Evolutionary conservation across 2,888 invertebrate genomes (phyloP).

Genomic region (Heliconius ethilla): DNA sequence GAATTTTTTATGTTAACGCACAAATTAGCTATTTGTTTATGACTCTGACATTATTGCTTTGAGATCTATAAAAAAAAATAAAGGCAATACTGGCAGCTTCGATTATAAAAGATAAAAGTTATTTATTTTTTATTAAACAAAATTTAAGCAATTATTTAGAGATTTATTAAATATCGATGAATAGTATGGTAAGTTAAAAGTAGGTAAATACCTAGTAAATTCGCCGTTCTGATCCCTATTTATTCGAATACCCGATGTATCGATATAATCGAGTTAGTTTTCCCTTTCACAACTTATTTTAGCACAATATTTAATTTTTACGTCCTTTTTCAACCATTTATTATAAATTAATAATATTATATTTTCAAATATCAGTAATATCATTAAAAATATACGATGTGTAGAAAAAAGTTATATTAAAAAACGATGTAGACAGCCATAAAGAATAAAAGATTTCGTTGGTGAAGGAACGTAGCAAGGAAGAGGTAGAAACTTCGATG

Average conservation of each 20-base stretch:
- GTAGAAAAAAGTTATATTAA: constrained; percentile 19
- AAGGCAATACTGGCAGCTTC: constrained; percentile 27
- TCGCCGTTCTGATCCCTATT: constrained; percentile 51
- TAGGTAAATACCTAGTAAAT: constrained; percentile 49
- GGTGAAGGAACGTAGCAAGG: constrained; percentile 48
- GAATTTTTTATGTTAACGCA: neutral
- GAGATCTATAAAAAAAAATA: constrained; percentile 10
- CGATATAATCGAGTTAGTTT: constrained; percentile 22
- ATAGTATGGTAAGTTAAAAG: constrained; percentile 37
- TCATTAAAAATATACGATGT: constrained; percentile 18
- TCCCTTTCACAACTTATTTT: constrained; percentile 22
- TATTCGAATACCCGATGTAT: constrained; percentile 34
- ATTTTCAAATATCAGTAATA: constrained; percentile 13
- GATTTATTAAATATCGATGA: constrained; percentile 16
- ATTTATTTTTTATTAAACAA: neutral
- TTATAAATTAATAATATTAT: constrained; percentile 12
- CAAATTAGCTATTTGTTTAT: constrained; percentile 13
- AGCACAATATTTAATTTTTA: constrained; percentile 26
- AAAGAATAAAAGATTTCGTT: constrained; percentile 43
- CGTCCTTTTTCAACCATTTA: constrained; percentile 26
- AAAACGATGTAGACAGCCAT: constrained; percentile 21
- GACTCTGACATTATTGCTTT: constrained; percentile 28
- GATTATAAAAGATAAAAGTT: neutral
- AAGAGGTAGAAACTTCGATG: constrained; percentile 54
- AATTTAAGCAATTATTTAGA: constrained; percentile 2